Evolutionary conservation across 2,113 vertebrate genomes (phyloP), one percentile per base, ranked within the genome.

Genomic region (Micromys minutus): DNA sequence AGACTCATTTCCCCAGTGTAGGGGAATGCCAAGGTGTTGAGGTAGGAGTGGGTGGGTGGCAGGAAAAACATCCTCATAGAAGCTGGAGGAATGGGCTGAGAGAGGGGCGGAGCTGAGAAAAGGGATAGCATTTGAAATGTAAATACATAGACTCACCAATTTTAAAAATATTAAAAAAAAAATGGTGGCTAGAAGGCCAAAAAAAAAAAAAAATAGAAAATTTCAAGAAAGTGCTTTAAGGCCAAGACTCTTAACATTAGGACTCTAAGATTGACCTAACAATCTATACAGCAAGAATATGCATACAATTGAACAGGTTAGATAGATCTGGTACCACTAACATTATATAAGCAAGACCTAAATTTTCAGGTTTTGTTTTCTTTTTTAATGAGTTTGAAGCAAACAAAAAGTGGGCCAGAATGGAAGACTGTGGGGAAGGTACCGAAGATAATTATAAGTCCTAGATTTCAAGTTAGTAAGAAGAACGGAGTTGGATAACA

Each of bases 321-420:
- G 39, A 34, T 80, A 69, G 24, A 47, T 72, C 7, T 77, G 74
- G 69, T 11, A 84, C 42, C 50, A 39, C 81, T 90, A 55, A 36
- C 72, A 36, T 85, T 71, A 75, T 26, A 88, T 34, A 89, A 86
- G 47, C 17, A 42, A 61, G 87, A 85, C 85, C 7, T 21, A 75
- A 84, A 91, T 72, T 77, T 29, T 59, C 71, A 59, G 31, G 0
- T 47, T 91, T 80, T 57, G 11, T 94, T 31, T 55, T 24, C 84
- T 87, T 52, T 15, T 89, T 69, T 50, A 87, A 31, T 94, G 83
- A 95, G 72, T 87, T 93, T 75, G 21, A 94, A 79, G 57, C n/a
- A 55, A 26, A 24, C 74, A 34, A 89, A 89, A 91, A 93, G 4
- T 67, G 26, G 55, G 34, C 74, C 47, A 71, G 9, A 24, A 89